Evolutionary conservation across 2,113 vertebrate species (phyloP), one percentile per base, ranked within the genome.

Genomic region (Etheostoma spectabile): DNA sequence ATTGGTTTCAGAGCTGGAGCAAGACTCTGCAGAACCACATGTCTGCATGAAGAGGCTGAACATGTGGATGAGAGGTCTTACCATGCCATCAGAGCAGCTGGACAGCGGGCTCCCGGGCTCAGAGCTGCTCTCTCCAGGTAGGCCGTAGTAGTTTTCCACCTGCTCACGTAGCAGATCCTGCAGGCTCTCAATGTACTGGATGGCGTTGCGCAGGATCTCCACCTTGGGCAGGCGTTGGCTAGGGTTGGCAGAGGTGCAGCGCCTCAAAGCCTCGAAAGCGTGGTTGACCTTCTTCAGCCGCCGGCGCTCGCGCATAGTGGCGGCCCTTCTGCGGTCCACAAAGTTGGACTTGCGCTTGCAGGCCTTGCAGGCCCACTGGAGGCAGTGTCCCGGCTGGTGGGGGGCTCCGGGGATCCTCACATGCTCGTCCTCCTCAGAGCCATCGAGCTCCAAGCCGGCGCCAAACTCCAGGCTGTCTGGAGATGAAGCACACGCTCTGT

Each of bases 281-380:
- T 98, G 97, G 93, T 99, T 99, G 69, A 99, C 98, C 91, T 98
- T 99, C 95, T 98, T 98, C 83, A 99, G 96, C 77, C 98, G 93
- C 69, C 98, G 96, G 49, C 98, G 95, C 91, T 99, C 98, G 0
- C 98, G 96, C 98, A 99, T 98, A 70, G 98, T 99, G 93, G 98
- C 98, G 0, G 98, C 98, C 89, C 97, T 95, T 35, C 98, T 84
- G 61, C 98, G 95, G 91, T 99, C 98, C 93, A 95, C 96, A 3
- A 96, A 97, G 90, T 96, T 97, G 77, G 98, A 95, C 88, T 97
- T 97, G 72, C 97, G 96, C 88, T 99, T 99, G 92, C 98, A 99
- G 5, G 98, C 98, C 93, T 98, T 99, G 93, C 98, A 99, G 89
- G 98, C 98, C 98, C 98, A 99, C 93, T 97, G 94, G 75, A 99